A percentile compares a stretch with the other conserved stretches of the same genome.
phyloP scores from a whole-genome alignment of 2,113 vertebrate genomes.

The Marcusenius ussheri region DNA sequence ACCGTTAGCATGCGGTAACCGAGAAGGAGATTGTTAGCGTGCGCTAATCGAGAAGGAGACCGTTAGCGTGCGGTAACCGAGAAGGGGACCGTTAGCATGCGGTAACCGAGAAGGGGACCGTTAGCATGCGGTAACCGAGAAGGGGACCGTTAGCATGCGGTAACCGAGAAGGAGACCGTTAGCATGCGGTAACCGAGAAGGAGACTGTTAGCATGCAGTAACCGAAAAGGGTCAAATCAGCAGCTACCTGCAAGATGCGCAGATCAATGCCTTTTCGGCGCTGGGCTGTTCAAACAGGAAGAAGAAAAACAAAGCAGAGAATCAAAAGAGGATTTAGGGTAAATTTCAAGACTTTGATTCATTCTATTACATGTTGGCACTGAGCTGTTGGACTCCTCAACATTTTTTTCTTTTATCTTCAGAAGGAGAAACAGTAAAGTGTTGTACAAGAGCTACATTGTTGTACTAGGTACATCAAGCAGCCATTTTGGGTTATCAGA shows the following conservation, averaged over 20 bases:
- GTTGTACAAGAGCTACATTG: neutral
- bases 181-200: neutral
- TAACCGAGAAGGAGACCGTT: neutral
- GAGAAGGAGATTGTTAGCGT: neutral
- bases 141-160: neutral
- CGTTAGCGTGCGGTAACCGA: neutral
- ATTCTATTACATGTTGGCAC: neutral
- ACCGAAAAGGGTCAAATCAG: neutral
- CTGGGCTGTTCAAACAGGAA: constrained; percentile 33
- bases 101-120: neutral
- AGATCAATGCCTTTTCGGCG: neutral
- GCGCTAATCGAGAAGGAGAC: neutral
- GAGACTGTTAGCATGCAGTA: no score
- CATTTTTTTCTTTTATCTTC: neutral
- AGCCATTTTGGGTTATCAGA: neutral
- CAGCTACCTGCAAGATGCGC: neutral
- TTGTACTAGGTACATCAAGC: neutral
- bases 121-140: neutral
- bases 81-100: neutral
- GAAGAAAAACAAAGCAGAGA: constrained; percentile 10
- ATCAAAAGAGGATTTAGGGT: neutral
- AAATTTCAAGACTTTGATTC: neutral
- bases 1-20: no score
- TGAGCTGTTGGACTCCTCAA: neutral
- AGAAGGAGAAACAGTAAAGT: neutral